Base-by-base conservation (phyloP, 2,888 invertebrate species). In the Liposcelis brunnea region DNA sequence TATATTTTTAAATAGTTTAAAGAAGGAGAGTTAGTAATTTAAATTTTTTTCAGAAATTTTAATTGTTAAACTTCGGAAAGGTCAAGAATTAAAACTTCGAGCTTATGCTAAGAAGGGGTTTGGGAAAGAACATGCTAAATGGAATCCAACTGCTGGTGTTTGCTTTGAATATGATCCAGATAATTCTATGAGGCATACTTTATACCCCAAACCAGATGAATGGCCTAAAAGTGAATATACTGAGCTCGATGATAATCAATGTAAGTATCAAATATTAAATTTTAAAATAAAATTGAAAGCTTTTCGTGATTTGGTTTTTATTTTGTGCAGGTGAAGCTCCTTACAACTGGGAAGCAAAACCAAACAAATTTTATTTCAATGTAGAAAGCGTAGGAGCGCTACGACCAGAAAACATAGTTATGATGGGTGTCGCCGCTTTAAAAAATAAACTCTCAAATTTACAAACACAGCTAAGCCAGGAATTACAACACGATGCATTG, bases 91-190 rank as follows among this genome's bases (percentile, higher is more conserved):
- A 34, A 94, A 93, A 61, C 67, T 97, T 47, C 72, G 85, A 55
- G 97, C 95, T 1, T 97, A 90, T 67, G 98, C 97, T 0, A 93
- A 95, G 57, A 98, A 98, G 68, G 77, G 77, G 7, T 91, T 93
- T 67, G 93, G 95, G 1, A 98, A 98, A 60, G 98, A 99, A 61
- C 98, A 99, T 67, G 98, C 98, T 0, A 98, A 98, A 64, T 98
- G 98, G 98, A 98, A 97, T 67, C 98, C 98, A 2, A 98, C 98
- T 0, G 89, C 90, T 43, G 95, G 95, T 36, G 95, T 98, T 1
- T 84, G 86, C 44, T 99, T 99, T 65, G 98, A 99, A 64, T 99
- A 99, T 66, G 98, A 99, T 66, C 98, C 98, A 0, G 98, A 98
- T 59, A 98, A 98, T 67, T 70, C 84, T 0, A 84, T 99, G 77